Base-by-base conservation (phyloP, 2,888 invertebrate species). In the Scaptomyza polygonia region DNA sequence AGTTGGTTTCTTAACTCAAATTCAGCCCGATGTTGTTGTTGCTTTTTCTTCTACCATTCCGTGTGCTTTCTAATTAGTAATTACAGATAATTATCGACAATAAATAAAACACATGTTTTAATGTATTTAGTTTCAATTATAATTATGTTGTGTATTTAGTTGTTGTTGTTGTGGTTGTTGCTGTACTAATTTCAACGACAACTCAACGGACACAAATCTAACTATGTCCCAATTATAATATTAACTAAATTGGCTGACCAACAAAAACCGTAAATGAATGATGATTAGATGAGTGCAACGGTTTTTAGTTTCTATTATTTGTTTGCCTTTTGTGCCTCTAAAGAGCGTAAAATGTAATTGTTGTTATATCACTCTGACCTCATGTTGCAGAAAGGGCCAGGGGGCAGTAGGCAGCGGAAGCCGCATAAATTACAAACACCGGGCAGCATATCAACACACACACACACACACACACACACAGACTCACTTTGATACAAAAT, bases 401-500 rank as follows among this genome's bases (percentile, higher is more conserved):
- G 55, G 40, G 63, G 12, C 14, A 36, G 36, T 36, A 48, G 55
- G 36, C 45, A 42, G 32, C 65, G 65, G 88, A 85, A 85, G 88
- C 87, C 84, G 82, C 87, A 87, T 85, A 88, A 88, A 85, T 84
- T 84, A 77, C 88, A 72, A 83, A 72, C 80, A 86, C 86, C 83
- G 77, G 66, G 66, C 68, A 62, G 53, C 68, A 64, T 64, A 86
- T 76, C 78, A 79, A 72, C 80, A 73, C 39, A 59, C 39, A 39
- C 39, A 39, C 36, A 14, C 14, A 34, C n/a, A 36, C 14, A 36
- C 36, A 63, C 49, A 75, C 14, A 14, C 14, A 36, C 14, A 36
- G 7, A 58, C 1, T 6, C n/a, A n/a, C n/a, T 6, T n/a, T n/a
- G n/a, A n/a, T 2, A 25, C 25, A 25, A 72, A 66, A 65, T 30